A percentile compares a stretch with the other conserved stretches of the same genome.
phyloP scores from a whole-genome alignment of 2,797 vertebrate species.

The Esox masquinongy region DNA sequence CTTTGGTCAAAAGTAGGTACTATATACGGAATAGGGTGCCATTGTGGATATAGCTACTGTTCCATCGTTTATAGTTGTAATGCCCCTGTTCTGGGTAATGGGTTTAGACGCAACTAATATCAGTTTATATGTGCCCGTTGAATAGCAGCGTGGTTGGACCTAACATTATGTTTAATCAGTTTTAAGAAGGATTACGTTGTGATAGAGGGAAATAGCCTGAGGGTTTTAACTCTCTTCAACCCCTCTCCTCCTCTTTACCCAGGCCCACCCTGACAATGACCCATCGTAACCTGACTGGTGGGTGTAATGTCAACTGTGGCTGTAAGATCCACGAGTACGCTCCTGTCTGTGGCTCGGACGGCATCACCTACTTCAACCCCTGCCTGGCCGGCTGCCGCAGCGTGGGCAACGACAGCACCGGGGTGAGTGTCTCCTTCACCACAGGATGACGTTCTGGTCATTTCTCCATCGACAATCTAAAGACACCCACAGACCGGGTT shows the following conservation, averaged over 20 bases:
- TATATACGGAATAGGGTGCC: background rate
- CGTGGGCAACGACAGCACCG: slow-evolving; percentile 87
- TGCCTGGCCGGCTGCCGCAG: slow-evolving; percentile 92
- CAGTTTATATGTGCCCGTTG: background rate
- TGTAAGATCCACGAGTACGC: slow-evolving; percentile 94
- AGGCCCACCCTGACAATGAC: slow-evolving; percentile 93
- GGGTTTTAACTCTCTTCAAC: background rate
- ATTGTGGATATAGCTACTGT: background rate
- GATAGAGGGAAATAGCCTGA: background rate
- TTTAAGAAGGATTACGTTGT: background rate
- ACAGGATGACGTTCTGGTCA: background rate
- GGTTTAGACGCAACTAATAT: background rate
- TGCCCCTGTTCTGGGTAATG: background rate
- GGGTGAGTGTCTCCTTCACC: slow-evolving; percentile 71
- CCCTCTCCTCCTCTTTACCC: slow-evolving; percentile 1
- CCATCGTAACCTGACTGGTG: slow-evolving; percentile 93
- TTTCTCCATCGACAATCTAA: background rate
- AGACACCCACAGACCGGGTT: too few relatives aligned
- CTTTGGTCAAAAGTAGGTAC: background rate
- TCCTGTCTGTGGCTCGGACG: slow-evolving; percentile 95
- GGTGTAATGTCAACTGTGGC: slow-evolving; percentile 95
- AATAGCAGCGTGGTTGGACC: background rate
- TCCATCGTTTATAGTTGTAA: background rate
- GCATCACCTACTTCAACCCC: slow-evolving; percentile 97
- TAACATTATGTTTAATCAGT: background rate